phyloP scores from a whole-genome alignment of 2,113 vertebrate genomes.

The Polypterus senegalus region DNA sequence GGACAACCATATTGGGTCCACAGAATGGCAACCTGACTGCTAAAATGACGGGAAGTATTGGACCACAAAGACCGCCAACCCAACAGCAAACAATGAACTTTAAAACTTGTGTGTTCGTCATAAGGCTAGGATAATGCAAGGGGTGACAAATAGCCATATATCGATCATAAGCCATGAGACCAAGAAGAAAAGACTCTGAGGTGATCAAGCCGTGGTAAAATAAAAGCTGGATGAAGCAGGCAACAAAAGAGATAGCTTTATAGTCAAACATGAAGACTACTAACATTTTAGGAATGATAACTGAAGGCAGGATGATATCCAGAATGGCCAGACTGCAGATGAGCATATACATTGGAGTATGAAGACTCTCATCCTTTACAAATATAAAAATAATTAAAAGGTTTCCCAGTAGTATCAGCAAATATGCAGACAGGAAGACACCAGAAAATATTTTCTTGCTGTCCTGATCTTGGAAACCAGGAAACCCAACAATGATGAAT shows the following conservation, averaged over 20 bases:
- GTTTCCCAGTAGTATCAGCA: constrained; percentile 22
- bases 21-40: constrained; percentile 23
- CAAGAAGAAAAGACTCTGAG: constrained; percentile 22
- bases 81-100: constrained; percentile 23
- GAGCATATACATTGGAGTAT: constrained; percentile 34
- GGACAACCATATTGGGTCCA: constrained; percentile 18
- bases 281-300: constrained; percentile 27
- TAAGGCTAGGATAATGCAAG: constrained; percentile 25
- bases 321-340: constrained; percentile 29
- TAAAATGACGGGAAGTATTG: constrained; percentile 16
- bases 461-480: constrained; percentile 15
- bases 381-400: constrained; percentile 20
- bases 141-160: no score
- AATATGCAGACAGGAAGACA: constrained; percentile 18
- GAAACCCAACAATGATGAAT: constrained; percentile 15
- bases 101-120: constrained; percentile 24
- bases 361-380: constrained; percentile 21
- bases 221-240: constrained; percentile 30
- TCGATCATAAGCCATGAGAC: no score
- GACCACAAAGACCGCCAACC: constrained; percentile 16
- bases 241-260: constrained; percentile 27
- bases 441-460: constrained; percentile 18
- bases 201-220: constrained; percentile 26
- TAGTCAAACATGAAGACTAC: constrained; percentile 22
- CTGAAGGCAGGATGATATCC: constrained; percentile 25